phyloP scores from a whole-genome alignment of 2,113 vertebrate genomes.

The Brienomyrus longianalis region DNA sequence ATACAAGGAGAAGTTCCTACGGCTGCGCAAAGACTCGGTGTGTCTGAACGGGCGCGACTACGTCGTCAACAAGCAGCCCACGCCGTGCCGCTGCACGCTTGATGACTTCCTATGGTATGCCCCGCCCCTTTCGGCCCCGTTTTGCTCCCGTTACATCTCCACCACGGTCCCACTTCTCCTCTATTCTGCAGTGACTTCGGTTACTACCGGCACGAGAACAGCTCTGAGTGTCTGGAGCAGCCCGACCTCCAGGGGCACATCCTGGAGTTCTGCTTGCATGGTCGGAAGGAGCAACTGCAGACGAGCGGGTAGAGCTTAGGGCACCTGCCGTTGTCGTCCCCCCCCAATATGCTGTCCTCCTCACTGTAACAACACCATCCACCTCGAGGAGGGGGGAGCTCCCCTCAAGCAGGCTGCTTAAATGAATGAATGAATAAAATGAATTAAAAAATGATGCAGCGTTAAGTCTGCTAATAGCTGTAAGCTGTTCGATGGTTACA shows the following conservation, averaged over 20 bases:
- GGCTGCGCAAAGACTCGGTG: slow-evolving; percentile 75
- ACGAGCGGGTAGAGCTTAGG: slow-evolving; percentile 68
- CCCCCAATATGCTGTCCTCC: neutral
- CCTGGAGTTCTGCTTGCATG: slow-evolving; percentile 45
- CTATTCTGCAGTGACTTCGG: slow-evolving; percentile 76
- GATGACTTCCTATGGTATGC: slow-evolving; percentile 84
- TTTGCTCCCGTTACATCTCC: neutral
- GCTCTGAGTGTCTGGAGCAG: slow-evolving; percentile 77
- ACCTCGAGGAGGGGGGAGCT: neutral
- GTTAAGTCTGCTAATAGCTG: neutral
- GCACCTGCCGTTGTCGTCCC: too few species aligned
- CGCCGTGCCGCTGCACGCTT: slow-evolving; percentile 71
- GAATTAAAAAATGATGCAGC: neutral
- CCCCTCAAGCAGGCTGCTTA: neutral
- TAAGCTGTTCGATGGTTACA: neutral
- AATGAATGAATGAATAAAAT: neutral
- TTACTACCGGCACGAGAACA: slow-evolving; percentile 79
- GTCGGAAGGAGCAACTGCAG: slow-evolving; percentile 71
- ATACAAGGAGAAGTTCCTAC: slow-evolving; percentile 77
- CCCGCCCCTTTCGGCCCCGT: neutral
- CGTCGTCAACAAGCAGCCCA: slow-evolving; percentile 62
- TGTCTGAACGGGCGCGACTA: slow-evolving; percentile 85
- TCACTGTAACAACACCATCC: neutral
- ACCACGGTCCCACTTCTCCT: neutral
- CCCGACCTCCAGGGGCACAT: slow-evolving; percentile 72